These are phyloP conservation scores for Yponomeuta sedellus DNA, from an alignment of 2,888 invertebrate species.

Conservation along the genomic window DNA sequence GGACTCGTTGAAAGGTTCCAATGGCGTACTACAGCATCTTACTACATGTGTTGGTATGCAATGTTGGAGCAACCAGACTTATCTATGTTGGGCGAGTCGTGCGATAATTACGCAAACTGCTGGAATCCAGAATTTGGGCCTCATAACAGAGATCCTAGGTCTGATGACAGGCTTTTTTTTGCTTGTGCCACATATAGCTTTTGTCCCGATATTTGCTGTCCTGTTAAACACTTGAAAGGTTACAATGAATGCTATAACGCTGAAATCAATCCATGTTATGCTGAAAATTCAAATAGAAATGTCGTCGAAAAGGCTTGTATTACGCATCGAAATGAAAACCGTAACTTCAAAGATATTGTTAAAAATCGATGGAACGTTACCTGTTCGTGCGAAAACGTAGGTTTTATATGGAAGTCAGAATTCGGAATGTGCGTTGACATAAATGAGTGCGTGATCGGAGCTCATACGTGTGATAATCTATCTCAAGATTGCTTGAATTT, in stretches of 20 bases:
- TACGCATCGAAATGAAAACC: conserved; percentile 52
- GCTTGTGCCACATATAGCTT: conserved; percentile 79
- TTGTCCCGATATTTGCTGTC: conserved; percentile 81
- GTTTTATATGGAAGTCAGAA: conserved; percentile 76
- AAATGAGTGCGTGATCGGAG: conserved; percentile 71
- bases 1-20: conserved; percentile 76
- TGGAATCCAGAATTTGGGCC: conserved; percentile 52
- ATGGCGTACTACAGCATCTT: conserved; percentile 79
- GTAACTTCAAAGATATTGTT: conserved; percentile 61
- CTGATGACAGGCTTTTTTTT: conserved; percentile 71
- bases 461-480: conserved; percentile 50
- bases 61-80: conserved; percentile 71
- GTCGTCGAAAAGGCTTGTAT: conserved; percentile 32
- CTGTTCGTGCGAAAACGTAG: conserved; percentile 69
- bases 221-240: conserved; percentile 57
- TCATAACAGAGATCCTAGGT: conserved; percentile 73
- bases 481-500: conserved; percentile 76
- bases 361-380: conserved; percentile 78
- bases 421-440: conserved; percentile 79
- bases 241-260: conserved; percentile 57
- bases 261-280: conserved; percentile 70
- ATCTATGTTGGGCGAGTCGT: conserved; percentile 70
- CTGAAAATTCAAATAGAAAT: conserved; percentile 34
- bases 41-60: conserved; percentile 82
- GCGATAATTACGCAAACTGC: conserved; percentile 79